These are phyloP conservation scores for Pseudorhombus dupliciocellatus DNA, from an alignment of 2,113 vertebrate genomes.

Conservation along the genomic window DNA sequence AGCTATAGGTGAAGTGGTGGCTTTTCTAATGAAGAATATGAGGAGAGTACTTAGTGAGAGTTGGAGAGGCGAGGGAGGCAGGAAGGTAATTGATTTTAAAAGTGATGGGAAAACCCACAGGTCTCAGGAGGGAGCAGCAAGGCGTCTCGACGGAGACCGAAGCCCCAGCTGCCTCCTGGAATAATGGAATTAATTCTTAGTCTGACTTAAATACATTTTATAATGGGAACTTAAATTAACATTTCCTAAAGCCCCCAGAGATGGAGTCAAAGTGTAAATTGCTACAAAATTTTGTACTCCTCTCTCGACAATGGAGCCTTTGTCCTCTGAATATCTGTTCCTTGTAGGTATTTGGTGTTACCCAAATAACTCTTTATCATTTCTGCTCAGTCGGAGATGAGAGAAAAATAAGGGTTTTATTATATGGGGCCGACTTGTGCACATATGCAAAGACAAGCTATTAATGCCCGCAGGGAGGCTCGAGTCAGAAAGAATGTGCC, in stretches of 20 bases:
- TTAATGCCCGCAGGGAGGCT: slow-evolving; percentile 39
- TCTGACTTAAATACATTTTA: slow-evolving; percentile 76
- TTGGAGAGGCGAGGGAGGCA: slow-evolving; percentile 73
- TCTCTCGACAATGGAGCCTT: slow-evolving; percentile 53
- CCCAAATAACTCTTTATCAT: slow-evolving; percentile 53
- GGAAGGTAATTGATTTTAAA: slow-evolving; percentile 84
- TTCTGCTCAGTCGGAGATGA: slow-evolving; percentile 24
- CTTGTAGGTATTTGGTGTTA: slow-evolving; percentile 36
- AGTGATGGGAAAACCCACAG: slow-evolving; percentile 79
- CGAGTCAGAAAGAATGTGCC: slow-evolving; percentile 38
- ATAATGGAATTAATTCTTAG: slow-evolving; percentile 77
- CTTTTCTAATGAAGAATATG: slow-evolving; percentile 79
- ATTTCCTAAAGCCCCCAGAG: slow-evolving; percentile 68
- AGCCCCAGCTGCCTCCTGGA: slow-evolving; percentile 69
- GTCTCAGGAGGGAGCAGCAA: slow-evolving; percentile 76
- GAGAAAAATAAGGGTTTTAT: slow-evolving; percentile 36
- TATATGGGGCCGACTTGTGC: slow-evolving; percentile 27
- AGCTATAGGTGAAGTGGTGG: slow-evolving; percentile 75
- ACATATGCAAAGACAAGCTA: slow-evolving; percentile 47
- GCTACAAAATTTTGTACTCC: slow-evolving; percentile 43
- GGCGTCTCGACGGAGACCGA: slow-evolving; percentile 71
- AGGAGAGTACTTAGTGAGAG: slow-evolving; percentile 73
- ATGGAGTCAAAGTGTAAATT: slow-evolving; percentile 71
- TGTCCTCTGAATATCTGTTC: slow-evolving; percentile 48
- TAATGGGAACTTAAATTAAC: slow-evolving; percentile 73